phyloP scores from a whole-genome alignment of 2,888 invertebrate genomes.

The Hydriomena furcata region DNA sequence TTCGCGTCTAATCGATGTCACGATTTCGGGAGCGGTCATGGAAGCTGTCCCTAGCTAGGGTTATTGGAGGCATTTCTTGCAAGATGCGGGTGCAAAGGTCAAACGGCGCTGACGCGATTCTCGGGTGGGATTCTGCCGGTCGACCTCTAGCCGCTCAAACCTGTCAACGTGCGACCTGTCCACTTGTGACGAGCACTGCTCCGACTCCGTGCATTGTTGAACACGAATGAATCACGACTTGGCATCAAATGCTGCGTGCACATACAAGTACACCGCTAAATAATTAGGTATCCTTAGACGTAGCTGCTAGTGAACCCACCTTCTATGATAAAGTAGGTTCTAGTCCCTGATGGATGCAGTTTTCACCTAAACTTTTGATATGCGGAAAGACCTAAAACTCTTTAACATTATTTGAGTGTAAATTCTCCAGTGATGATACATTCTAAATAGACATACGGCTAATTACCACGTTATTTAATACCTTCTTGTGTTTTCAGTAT shows the following conservation, averaged over 20 bases:
- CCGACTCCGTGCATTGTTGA: conserved; percentile 9
- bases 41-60: conserved; percentile 42
- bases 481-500: too few relatives aligned
- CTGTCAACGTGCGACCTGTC: conserved; percentile 33
- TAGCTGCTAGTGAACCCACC: too few relatives aligned
- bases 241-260: conserved; percentile 1
- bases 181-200: conserved; percentile 28
- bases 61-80: conserved; percentile 47
- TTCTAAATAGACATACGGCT: too few relatives aligned
- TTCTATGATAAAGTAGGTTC: too few relatives aligned
- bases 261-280: too few relatives aligned
- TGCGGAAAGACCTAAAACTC: too few relatives aligned
- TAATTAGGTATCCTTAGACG: too few relatives aligned
- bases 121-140: conserved; percentile 30
- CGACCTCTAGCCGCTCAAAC: conserved; percentile 38
- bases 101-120: conserved; percentile 32
- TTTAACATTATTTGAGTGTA: too few relatives aligned
- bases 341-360: too few relatives aligned
- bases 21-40: conserved; percentile 72
- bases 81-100: conserved; percentile 46
- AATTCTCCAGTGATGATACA: too few relatives aligned
- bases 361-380: too few relatives aligned
- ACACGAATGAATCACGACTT: conserved; percentile 14
- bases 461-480: too few relatives aligned
- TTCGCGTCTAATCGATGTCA: conserved; percentile 73